A percentile compares a stretch with the other conserved stretches of the same genome.
phyloP scores from a whole-genome alignment of 2,888 invertebrate genomes.

The Nowickia ferox region DNA sequence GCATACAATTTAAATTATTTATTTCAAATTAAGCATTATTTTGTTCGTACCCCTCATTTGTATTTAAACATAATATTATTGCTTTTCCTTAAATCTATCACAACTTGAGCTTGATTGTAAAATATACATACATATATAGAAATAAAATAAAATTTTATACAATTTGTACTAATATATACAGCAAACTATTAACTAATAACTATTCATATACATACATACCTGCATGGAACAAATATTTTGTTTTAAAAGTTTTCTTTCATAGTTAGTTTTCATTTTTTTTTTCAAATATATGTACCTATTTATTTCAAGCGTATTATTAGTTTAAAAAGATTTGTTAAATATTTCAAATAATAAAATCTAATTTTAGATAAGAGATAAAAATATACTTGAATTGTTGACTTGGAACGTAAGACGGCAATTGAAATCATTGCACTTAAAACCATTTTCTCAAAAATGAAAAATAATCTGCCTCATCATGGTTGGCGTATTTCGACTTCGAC shows the following conservation, averaged over 20 bases:
- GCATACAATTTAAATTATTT: slow-evolving; percentile 18
- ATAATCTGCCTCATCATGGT: too few relatives aligned
- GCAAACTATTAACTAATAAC: slow-evolving; percentile 46
- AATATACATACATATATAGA: slow-evolving; percentile 6
- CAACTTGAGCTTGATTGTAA: slow-evolving; percentile 62
- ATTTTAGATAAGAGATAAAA: slow-evolving; percentile 26
- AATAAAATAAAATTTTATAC: slow-evolving; percentile 57
- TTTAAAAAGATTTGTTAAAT: slow-evolving; percentile 8
- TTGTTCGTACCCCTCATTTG: neutral
- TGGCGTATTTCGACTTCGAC: too few relatives aligned
- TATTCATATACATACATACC: slow-evolving; percentile 14
- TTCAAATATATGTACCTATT: neutral
- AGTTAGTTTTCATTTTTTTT: neutral
- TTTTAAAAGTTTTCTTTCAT: neutral
- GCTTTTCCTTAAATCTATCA: slow-evolving; percentile 31
- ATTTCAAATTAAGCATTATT: neutral
- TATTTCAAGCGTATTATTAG: neutral
- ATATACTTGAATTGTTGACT: neutral
- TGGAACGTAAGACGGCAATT: too few relatives aligned
- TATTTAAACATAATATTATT: neutral
- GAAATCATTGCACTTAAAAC: too few relatives aligned
- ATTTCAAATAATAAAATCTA: slow-evolving; percentile 46
- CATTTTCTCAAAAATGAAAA: too few relatives aligned
- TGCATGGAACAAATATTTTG: neutral
- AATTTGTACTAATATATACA: slow-evolving; percentile 54